Evolutionary conservation across 2,797 vertebrate genomes (phyloP), one percentile per base, ranked within the genome.

Genomic region (Iguana delicatissima): DNA sequence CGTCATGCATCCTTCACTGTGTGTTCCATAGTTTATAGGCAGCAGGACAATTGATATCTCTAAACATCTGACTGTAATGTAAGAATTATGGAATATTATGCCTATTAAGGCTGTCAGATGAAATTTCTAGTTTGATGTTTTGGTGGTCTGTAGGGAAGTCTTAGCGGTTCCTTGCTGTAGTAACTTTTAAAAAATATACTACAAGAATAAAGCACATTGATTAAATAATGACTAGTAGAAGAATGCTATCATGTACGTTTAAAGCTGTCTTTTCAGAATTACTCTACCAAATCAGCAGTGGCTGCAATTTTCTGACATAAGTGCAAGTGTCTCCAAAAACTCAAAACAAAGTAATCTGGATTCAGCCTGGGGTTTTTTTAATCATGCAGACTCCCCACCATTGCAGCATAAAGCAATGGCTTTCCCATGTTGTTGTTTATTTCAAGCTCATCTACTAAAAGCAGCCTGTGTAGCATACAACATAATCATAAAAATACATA

Each of bases 101-200:
- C 42, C 87, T 94, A 93, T 93, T 93, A 92, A 94, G 91, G 1
- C 38, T 91, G 38, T 13, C 76, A 89, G 24, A 55, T 89, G 88
- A 89, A 26, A 74, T 92, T 20, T 84, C 57, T 35, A 67, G 1
- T 0, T 0, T 84, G 82, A 85, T 89, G 38, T 59, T 32, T 62
- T 89, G 67, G 10, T 80, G 67, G n/a, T 89, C 87, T 85, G 26
- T 85, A 52, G 42, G 76, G 55, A 38, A 81, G n/a, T 6, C n/a
- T 89, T 55, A 18, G 24, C 86, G 8, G 4, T 38, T 10, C 80
- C n/a, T 81, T 89, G 59, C 69, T 26, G 91, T 92, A 76, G 7
- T 59, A 90, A 85, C 77, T 84, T 76, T 85, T 74, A 85, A 85
- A 89, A 85, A 62, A 85, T 86, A 90, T 0, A 81, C 10, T 92